phyloP scores from a whole-genome alignment of 1,140 invertebrate species.

The Odontomachus brunneus region DNA sequence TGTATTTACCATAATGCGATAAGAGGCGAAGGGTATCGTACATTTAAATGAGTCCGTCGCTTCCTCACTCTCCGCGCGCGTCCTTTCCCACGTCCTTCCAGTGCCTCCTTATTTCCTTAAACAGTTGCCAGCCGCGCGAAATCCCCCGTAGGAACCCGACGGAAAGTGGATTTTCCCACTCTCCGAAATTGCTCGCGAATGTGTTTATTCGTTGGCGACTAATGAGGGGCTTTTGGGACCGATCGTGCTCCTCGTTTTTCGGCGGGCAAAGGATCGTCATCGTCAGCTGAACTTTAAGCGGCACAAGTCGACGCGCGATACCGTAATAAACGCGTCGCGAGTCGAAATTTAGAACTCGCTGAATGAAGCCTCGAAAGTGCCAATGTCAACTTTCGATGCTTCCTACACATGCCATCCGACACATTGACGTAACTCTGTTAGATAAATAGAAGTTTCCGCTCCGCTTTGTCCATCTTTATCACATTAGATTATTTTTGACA shows the following conservation, averaged over 20 bases:
- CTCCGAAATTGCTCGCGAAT: constrained; percentile 45
- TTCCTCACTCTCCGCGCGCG: constrained; percentile 39
- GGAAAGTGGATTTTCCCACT: constrained; percentile 56
- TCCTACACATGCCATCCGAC: too few species aligned
- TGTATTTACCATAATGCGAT: constrained; percentile 84
- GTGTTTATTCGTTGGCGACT: constrained; percentile 43
- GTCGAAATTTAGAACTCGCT: too few species aligned
- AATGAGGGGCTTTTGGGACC: constrained; percentile 20
- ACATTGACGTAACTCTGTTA: too few species aligned
- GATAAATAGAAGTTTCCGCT: too few species aligned
- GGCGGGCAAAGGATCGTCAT: too few species aligned
- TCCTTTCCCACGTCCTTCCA: constrained; percentile 8
- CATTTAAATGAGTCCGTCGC: constrained; percentile 79
- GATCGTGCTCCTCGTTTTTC: background rate
- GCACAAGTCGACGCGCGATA: too few species aligned
- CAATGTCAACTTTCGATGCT: too few species aligned
- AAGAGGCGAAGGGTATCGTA: constrained; percentile 81
- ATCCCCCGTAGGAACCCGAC: constrained; percentile 26
- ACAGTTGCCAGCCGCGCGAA: constrained; percentile 51
- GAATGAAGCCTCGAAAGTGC: too few species aligned
- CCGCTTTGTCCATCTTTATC: too few species aligned
- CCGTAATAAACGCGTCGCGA: background rate
- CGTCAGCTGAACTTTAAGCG: too few species aligned
- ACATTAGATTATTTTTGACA: too few species aligned
- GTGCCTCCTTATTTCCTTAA: constrained; percentile 46